phyloP scores from a whole-genome alignment of 2,888 invertebrate species.

The Galeopsomyia nigrocyanea region DNA sequence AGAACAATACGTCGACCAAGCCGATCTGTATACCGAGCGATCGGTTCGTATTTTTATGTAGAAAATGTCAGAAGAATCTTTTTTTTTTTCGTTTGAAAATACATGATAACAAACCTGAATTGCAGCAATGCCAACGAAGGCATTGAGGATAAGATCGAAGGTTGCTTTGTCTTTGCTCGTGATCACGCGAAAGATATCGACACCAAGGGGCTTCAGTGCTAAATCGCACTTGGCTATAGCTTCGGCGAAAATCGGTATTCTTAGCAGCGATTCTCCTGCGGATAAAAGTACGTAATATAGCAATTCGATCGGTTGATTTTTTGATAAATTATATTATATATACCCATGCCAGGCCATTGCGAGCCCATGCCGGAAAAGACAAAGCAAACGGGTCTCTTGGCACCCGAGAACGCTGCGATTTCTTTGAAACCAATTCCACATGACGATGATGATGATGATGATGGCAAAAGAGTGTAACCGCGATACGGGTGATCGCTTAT shows the following conservation, averaged over 20 bases:
- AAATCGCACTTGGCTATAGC: slow-evolving; percentile 74
- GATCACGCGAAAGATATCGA: slow-evolving; percentile 76
- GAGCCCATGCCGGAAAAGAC: slow-evolving; percentile 94
- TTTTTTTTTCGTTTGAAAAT: too few species aligned
- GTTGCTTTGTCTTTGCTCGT: slow-evolving; percentile 72
- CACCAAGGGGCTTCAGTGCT: slow-evolving; percentile 73
- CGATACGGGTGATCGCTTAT: slow-evolving; percentile 77
- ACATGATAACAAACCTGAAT: slow-evolving; percentile 71
- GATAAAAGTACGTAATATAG: slow-evolving; percentile 72
- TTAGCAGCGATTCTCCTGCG: slow-evolving; percentile 76
- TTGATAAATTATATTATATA: too few species aligned
- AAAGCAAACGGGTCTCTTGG: slow-evolving; percentile 84
- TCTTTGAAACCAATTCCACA: slow-evolving; percentile 60
- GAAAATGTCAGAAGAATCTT: too few species aligned
- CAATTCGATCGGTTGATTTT: not conserved
- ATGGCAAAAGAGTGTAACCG: slow-evolving; percentile 67
- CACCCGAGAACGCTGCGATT: slow-evolving; percentile 69
- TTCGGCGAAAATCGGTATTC: slow-evolving; percentile 76
- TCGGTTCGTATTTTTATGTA: too few species aligned
- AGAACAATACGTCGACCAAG: slow-evolving; percentile 74
- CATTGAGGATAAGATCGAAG: slow-evolving; percentile 77
- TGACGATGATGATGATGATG: too few species aligned
- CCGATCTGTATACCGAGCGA: slow-evolving; percentile 69
- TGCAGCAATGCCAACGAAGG: slow-evolving; percentile 82
- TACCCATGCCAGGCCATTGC: slow-evolving; percentile 88